Conservation (phyloP, 2,113 vertebrate genomes). For the Vicugna pacos region DNA sequence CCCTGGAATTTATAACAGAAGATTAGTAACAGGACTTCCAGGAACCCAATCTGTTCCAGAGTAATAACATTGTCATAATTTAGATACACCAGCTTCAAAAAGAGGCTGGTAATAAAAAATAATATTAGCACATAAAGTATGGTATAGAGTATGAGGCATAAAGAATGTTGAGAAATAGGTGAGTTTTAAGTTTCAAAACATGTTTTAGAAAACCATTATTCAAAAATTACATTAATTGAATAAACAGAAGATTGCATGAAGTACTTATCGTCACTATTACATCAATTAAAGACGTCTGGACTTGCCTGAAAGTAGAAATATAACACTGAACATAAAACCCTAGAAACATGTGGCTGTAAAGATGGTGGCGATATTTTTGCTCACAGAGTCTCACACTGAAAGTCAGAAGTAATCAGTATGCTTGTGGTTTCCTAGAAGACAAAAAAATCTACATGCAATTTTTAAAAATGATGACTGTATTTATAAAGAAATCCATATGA, state of each 20-base stretch:
- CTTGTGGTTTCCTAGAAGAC: background rate
- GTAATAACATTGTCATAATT: background rate
- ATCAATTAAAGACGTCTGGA: background rate
- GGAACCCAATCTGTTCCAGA: background rate
- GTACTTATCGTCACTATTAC: background rate
- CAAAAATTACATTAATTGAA: slow-evolving; percentile 5
- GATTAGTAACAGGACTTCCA: background rate
- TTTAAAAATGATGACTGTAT: background rate
- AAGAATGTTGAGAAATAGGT: background rate
- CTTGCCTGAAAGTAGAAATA: background rate
- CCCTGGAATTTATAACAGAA: slow-evolving; percentile 1
- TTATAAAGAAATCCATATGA: background rate
- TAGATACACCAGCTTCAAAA: background rate
- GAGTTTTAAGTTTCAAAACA: background rate
- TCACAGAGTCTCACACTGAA: background rate
- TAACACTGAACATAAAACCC: background rate
- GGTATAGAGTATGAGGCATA: background rate
- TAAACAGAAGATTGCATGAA: background rate
- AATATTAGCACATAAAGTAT: background rate
- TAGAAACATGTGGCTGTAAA: background rate
- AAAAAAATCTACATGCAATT: background rate
- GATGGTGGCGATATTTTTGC: background rate
- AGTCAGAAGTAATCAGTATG: background rate
- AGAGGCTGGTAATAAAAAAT: background rate
- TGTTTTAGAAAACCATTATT: background rate